Conservation (phyloP, 23 tunicate species). For the Botrylloides violaceus region DNA sequence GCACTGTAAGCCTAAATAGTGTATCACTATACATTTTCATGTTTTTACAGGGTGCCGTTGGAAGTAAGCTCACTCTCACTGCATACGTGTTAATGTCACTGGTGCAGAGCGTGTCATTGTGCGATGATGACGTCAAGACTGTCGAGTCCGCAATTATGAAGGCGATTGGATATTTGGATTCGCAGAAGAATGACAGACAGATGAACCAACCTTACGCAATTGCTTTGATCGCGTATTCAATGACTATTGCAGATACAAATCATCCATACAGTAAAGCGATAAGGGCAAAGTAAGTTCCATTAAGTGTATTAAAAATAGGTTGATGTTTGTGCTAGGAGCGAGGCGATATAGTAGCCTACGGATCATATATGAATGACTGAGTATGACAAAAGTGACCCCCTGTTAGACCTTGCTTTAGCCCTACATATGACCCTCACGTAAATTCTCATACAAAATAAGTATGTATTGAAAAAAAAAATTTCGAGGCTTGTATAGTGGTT, state of each 20-base stretch:
- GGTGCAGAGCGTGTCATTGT: slow-evolving; percentile 30
- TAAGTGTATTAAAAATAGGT: too few species aligned
- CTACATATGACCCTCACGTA: too few species aligned
- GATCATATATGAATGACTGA: too few species aligned
- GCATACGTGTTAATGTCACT: slow-evolving; percentile 59
- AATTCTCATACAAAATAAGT: too few species aligned
- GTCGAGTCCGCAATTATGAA: slow-evolving; percentile 22
- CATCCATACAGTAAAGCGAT: neutral
- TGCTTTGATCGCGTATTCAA: slow-evolving; percentile 34
- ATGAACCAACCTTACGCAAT: slow-evolving; percentile 39
- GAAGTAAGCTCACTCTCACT: slow-evolving; percentile 38
- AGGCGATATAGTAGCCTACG: too few species aligned
- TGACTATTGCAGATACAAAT: slow-evolving; percentile 26
- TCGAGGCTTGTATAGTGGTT: too few species aligned
- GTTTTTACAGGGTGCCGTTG: slow-evolving; percentile 55
- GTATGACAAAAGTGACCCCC: too few species aligned
- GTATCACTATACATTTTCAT: too few species aligned
- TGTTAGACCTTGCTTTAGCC: too few species aligned
- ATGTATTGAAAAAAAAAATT: too few species aligned
- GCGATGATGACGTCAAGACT: slow-evolving; percentile 1
- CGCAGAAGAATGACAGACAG: slow-evolving; percentile 24
- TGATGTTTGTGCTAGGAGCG: too few species aligned
- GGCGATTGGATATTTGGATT: slow-evolving; percentile 36
- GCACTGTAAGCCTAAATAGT: too few species aligned
- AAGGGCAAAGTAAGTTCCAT: neutral